Percentiles rank a stretch among this genome's conserved stretches.
Conservation (phyloP, 2,113 vertebrate species). For the Solea solea region DNA sequence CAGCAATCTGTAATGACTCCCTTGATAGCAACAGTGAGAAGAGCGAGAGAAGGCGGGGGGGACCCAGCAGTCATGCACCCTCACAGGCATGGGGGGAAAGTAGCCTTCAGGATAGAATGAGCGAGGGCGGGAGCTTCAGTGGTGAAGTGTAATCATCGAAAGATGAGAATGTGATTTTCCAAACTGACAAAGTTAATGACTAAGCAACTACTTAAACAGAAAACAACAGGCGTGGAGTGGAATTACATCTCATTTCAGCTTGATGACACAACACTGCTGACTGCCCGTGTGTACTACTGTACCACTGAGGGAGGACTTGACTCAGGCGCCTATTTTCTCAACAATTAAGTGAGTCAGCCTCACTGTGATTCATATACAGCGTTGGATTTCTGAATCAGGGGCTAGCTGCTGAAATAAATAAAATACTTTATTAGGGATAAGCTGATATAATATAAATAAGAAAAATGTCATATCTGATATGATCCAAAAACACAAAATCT, state of each 20-base stretch:
- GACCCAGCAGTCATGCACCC: conserved; percentile 35
- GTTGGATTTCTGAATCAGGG: conserved; percentile 11
- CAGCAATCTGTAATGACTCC: conserved; percentile 61
- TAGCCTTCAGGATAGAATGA: neutral
- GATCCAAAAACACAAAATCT: no score
- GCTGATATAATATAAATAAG: no score
- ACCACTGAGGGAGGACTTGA: no score
- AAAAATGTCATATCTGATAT: no score
- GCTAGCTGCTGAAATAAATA: conserved; percentile 9
- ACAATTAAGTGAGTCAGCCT: conserved; percentile 31
- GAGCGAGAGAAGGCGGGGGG: conserved; percentile 30
- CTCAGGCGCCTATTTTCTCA: conserved; percentile 30
- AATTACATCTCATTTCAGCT: conserved; percentile 41
- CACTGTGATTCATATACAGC: conserved; percentile 19
- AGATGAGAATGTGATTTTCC: conserved; percentile 3
- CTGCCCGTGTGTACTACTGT: conserved; percentile 1
- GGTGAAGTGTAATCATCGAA: conserved; percentile 4
- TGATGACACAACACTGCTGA: conserved; percentile 36
- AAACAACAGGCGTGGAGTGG: conserved; percentile 18
- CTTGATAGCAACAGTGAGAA: conserved; percentile 61
- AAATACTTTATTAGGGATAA: neutral
- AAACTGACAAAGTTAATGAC: conserved; percentile 22
- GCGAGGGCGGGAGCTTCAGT: neutral
- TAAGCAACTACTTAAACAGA: conserved; percentile 32
- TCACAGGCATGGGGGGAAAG: neutral